A percentile compares a stretch with the other conserved stretches of the same genome.
Conservation (phyloP, 2,797 vertebrate genomes). For the Clamator glandarius region DNA sequence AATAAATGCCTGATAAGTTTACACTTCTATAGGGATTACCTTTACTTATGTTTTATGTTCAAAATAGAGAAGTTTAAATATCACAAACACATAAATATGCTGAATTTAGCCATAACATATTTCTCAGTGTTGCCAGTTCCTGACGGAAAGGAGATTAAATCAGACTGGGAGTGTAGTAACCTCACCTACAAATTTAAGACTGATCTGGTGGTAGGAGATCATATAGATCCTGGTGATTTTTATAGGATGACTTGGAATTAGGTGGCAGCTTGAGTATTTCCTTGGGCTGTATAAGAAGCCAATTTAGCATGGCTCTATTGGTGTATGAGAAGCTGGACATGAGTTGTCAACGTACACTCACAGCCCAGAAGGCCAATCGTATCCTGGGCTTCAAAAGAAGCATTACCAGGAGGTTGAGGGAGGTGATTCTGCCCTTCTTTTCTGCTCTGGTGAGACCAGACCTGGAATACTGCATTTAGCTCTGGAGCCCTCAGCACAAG, state of each 20-base stretch:
- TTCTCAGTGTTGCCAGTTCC: background rate
- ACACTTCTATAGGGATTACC: background rate
- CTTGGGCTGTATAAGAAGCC: constrained; percentile 7
- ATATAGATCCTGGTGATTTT: background rate
- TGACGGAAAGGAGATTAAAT: constrained; percentile 3
- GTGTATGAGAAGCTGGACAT: no score
- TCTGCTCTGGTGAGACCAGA: no score
- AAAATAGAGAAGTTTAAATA: background rate
- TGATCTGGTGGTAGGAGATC: background rate
- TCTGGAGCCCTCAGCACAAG: no score
- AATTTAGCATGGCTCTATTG: background rate
- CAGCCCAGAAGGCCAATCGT: no score
- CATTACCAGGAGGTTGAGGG: no score
- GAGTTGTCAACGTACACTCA: no score
- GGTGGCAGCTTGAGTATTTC: background rate
- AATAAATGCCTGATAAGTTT: background rate
- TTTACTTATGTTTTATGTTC: background rate
- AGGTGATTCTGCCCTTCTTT: no score
- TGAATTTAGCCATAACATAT: background rate
- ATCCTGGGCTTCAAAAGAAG: no score
- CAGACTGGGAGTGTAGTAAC: background rate
- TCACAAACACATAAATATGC: background rate
- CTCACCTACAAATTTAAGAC: constrained; percentile 2
- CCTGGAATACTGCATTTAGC: no score
- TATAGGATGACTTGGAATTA: background rate